These are phyloP conservation scores for Chirona hameri DNA, from an alignment of 2,888 invertebrate species.

Conservation along the genomic window DNA sequence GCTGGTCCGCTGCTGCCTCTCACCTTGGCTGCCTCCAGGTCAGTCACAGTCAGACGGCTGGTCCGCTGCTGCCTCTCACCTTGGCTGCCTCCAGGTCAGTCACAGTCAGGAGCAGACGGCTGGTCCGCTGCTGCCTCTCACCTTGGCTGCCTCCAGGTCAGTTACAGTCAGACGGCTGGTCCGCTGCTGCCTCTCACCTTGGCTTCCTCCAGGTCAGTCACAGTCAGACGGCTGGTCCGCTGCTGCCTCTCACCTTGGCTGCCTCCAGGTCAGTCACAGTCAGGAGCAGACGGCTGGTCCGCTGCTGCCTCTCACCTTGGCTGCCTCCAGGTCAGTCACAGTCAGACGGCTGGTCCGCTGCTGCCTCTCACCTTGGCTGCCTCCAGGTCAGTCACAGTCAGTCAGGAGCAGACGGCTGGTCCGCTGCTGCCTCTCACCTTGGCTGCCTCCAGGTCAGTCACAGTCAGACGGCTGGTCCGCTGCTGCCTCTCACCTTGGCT, in stretches of 20 bases:
- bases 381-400: too few species aligned
- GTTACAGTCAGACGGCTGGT: too few species aligned
- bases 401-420: too few species aligned
- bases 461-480: too few species aligned
- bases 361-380: background rate
- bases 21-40: constrained; percentile 22
- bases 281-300: too few species aligned
- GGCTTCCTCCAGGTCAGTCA: constrained; percentile 8
- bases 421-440: background rate
- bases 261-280: constrained; percentile 27
- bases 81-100: constrained; percentile 14
- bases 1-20: background rate
- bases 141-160: constrained; percentile 23
- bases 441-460: constrained; percentile 11
- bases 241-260: background rate
- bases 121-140: background rate
- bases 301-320: background rate
- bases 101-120: too few species aligned
- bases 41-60: too few species aligned
- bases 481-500: background rate
- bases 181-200: background rate
- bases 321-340: constrained; percentile 23
- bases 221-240: too few species aligned
- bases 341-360: too few species aligned
- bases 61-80: background rate